Conservation (phyloP, 2,113 vertebrate genomes). For the Rostratula benghalensis region DNA sequence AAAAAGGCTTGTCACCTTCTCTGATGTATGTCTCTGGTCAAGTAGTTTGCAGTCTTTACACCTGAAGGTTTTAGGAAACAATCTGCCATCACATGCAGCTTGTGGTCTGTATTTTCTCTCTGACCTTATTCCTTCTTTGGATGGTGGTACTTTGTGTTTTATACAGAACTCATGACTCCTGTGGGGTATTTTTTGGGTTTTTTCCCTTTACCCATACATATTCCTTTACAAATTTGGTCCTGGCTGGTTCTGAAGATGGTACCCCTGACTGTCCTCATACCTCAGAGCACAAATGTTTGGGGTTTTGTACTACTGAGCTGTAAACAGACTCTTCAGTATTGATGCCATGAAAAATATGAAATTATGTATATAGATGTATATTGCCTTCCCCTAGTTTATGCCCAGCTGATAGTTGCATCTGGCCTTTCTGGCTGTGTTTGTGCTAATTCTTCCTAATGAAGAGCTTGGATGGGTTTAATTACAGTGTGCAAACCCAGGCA, state of each 20-base stretch:
- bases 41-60: not conserved
- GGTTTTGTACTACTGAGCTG: not conserved
- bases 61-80: not conserved
- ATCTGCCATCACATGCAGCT: not conserved
- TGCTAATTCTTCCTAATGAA: not conserved
- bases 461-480: not conserved
- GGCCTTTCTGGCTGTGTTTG: not conserved
- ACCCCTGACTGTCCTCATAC: not conserved
- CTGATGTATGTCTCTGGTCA: not conserved
- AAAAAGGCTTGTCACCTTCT: not conserved
- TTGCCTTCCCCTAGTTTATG: not conserved
- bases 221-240: not conserved
- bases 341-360: rapidly evolving
- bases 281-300: not conserved
- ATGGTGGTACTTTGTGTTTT: not conserved
- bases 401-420: not conserved
- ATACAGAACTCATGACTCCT: not conserved
- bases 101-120: not conserved
- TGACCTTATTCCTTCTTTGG: not conserved
- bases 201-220: not conserved
- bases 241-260: not conserved
- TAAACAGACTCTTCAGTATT: not conserved
- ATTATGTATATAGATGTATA: rapidly evolving
- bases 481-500: not conserved
- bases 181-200: too few species aligned